Evolutionary conservation across 2,888 invertebrate species (phyloP), one percentile per base, ranked within the genome.

Genomic region (Eristalinus sepulchralis): DNA sequence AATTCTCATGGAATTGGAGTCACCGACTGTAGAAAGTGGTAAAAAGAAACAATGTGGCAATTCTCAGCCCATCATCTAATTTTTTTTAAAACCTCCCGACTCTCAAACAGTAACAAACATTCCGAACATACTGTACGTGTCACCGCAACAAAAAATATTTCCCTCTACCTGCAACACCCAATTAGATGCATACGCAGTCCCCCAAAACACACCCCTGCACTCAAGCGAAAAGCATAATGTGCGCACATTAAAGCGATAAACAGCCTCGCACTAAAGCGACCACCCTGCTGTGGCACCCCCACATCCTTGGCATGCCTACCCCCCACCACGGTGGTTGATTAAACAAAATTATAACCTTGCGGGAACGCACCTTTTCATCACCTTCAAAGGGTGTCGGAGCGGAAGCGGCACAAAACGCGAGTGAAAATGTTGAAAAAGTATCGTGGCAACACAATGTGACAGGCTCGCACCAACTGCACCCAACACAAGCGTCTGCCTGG

Each of bases 321-420:
- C 31, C 31, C 60, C 31, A 53, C 55, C 20, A 33, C 47, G 57
- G 31, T 39, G 68, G 62, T 68, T 81, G 73, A 81, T 81, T 81
- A 75, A 81, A 68, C 63, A 75, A 63, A 81, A 81, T 68, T 67
- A 68, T 81, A 34, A 57, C 68, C 10, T 75, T 81, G 75, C 75
- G 73, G 75, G 75, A 81, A 75, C 75, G 81, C 81, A 75, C 81
- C 73, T 70, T 73, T 75, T 75, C 75, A 64, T 81, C 81, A 57
- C 68, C 64, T 62, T 63, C 62, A n/a, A 55, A 27, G 59, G 70
- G 36, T 27, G 70, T 27, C 24, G 22, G 22, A 36, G 11, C 9
- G 47, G 36, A 27, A 39, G 8, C 0, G 64, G n/a, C n/a, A 47
- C 64, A 62, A 39, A 70, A 66, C 71, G 36, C 72, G 59, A 66